Percentiles rank a stretch among this genome's conserved stretches.
phyloP scores from a whole-genome alignment of 1,140 invertebrate species.

The Tenebrio molitor region DNA sequence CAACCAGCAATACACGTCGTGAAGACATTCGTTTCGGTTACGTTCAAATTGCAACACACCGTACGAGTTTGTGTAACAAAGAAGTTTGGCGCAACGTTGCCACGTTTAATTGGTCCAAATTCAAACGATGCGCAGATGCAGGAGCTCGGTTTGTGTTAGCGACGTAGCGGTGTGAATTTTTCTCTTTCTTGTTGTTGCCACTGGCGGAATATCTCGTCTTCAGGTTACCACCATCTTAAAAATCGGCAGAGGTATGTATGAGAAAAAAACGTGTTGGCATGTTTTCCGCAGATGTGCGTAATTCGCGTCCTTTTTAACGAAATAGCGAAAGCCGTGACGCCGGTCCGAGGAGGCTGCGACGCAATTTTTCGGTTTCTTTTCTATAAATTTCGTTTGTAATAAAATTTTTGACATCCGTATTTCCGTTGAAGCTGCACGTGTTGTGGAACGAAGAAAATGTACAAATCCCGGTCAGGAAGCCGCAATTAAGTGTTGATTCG shows the following conservation, averaged over 20 bases:
- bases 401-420: conserved; percentile 26
- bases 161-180: conserved; percentile 34
- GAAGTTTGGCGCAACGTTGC: neutral
- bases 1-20: too few relatives aligned
- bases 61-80: too few relatives aligned
- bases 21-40: too few relatives aligned
- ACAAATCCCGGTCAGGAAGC: neutral
- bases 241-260: conserved; percentile 26
- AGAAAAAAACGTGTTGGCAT: conserved; percentile 1
- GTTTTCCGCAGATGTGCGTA: neutral
- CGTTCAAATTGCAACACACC: too few relatives aligned
- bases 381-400: neutral
- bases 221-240: conserved; percentile 25
- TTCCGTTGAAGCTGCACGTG: conserved; percentile 19
- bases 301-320: neutral
- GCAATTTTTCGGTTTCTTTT: conserved; percentile 30
- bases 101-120: conserved; percentile 4
- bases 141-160: conserved; percentile 18
- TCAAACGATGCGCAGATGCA: conserved; percentile 35
- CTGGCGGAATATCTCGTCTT: conserved; percentile 26
- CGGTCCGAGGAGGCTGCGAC: conserved; percentile 19
- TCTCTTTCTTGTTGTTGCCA: conserved; percentile 48
- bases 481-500: conserved; percentile 37
- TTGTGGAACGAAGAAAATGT: neutral
- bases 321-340: neutral